Evolutionary conservation across 2,797 vertebrate genomes (phyloP).

Genomic region (Eulemur rubriventer): DNA sequence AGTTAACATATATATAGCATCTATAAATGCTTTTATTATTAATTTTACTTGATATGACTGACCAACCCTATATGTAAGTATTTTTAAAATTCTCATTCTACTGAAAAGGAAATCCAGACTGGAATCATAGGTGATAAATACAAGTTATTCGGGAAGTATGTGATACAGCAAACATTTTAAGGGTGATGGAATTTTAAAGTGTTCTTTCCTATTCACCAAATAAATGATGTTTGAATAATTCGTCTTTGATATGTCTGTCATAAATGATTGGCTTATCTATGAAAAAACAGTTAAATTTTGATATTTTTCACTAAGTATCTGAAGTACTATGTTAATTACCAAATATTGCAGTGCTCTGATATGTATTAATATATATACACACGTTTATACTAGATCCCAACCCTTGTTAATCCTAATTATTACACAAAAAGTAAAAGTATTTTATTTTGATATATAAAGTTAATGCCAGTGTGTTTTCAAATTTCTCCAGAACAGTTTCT

Average conservation of each 20-base stretch:
- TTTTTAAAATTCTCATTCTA: conserved; percentile 1
- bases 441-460: background rate
- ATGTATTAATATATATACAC: background rate
- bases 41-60: background rate
- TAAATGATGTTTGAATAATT: background rate
- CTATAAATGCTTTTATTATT: background rate
- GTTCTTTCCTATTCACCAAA: background rate
- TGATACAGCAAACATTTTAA: background rate
- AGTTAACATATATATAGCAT: background rate
- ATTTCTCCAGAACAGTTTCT: background rate
- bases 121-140: background rate
- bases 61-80: background rate
- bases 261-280: background rate
- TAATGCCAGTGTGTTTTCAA: background rate
- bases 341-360: background rate
- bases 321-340: background rate
- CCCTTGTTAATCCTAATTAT: background rate
- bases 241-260: background rate
- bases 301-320: background rate
- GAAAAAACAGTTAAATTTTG: background rate
- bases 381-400: background rate
- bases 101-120: background rate
- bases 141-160: background rate
- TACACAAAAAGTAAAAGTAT: background rate
- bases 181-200: background rate